These are phyloP conservation scores for Zelleria hepariella DNA, from an alignment of 2,888 invertebrate genomes.

Conservation along the genomic window DNA sequence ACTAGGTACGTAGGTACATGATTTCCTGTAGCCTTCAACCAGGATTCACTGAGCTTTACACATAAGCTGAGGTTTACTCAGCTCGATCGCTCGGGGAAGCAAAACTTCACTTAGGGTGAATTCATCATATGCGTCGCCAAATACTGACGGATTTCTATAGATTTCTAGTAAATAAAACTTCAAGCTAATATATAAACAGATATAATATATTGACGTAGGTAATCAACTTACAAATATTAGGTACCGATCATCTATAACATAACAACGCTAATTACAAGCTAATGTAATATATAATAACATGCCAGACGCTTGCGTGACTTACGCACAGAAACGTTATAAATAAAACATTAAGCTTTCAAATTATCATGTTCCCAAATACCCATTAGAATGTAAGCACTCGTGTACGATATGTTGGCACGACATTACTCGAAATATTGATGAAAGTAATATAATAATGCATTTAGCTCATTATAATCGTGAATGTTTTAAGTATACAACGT, in stretches of 20 bases:
- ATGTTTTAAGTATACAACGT: neutral
- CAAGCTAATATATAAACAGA: constrained; percentile 42
- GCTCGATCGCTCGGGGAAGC: no score
- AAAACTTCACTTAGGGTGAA: no score
- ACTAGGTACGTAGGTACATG: no score
- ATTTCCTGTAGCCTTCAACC: no score
- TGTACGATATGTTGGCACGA: constrained; percentile 7
- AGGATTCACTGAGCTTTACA: no score
- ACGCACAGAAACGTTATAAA: neutral
- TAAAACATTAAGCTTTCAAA: constrained; percentile 1
- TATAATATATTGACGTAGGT: constrained; percentile 65
- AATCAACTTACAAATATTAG: constrained; percentile 56
- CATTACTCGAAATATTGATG: neutral
- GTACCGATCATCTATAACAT: constrained; percentile 42
- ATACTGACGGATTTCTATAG: no score
- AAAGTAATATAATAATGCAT: neutral
- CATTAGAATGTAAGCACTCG: constrained; percentile 3
- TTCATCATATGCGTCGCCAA: no score
- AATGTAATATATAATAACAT: neutral
- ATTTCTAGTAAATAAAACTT: constrained; percentile 47
- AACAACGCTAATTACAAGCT: constrained; percentile 2
- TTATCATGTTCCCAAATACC: constrained; percentile 18
- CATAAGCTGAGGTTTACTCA: no score
- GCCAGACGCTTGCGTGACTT: neutral
- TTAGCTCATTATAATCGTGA: neutral